Evolutionary conservation across 1,140 invertebrate genomes (phyloP).

Genomic region (Pinna nobilis): DNA sequence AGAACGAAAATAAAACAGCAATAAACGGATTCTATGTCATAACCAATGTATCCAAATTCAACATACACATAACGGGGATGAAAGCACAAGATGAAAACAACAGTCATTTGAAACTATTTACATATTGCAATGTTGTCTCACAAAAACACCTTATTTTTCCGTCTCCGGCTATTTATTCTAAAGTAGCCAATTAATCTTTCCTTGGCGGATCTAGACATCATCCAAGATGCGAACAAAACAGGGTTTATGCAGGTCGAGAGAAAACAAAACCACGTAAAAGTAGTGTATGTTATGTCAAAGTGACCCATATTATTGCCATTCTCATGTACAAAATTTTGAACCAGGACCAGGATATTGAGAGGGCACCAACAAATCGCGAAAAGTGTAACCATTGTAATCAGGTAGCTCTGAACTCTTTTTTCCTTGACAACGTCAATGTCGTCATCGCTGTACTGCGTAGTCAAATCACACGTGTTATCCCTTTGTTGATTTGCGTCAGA

Average conservation of each 20-base stretch:
- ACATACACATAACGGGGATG: too few relatives aligned
- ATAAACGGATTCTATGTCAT: too few relatives aligned
- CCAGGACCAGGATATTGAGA: slow-evolving; percentile 81
- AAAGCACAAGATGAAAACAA: too few relatives aligned
- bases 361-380: slow-evolving; percentile 83
- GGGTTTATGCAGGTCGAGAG: slow-evolving; percentile 82
- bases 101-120: too few relatives aligned
- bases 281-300: slow-evolving; percentile 82
- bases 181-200: slow-evolving; percentile 81
- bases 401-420: slow-evolving; percentile 81
- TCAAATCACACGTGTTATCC: slow-evolving; percentile 38
- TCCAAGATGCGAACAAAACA: slow-evolving; percentile 80
- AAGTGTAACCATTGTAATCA: slow-evolving; percentile 80
- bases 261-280: slow-evolving; percentile 84
- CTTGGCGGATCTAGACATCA: slow-evolving; percentile 80
- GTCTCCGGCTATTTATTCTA: slow-evolving; percentile 75
- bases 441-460: slow-evolving; percentile 76
- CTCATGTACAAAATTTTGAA: slow-evolving; percentile 80
- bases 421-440: slow-evolving; percentile 81
- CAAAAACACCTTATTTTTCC: too few relatives aligned
- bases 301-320: slow-evolving; percentile 82
- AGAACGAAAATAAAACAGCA: too few relatives aligned
- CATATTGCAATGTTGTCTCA: too few relatives aligned
- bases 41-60: too few relatives aligned
- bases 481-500: slow-evolving; percentile 21